A percentile compares a stretch with the other conserved stretches of the same genome.
Conservation (phyloP, 2,888 invertebrate species). For the Aporophyla nigra region DNA sequence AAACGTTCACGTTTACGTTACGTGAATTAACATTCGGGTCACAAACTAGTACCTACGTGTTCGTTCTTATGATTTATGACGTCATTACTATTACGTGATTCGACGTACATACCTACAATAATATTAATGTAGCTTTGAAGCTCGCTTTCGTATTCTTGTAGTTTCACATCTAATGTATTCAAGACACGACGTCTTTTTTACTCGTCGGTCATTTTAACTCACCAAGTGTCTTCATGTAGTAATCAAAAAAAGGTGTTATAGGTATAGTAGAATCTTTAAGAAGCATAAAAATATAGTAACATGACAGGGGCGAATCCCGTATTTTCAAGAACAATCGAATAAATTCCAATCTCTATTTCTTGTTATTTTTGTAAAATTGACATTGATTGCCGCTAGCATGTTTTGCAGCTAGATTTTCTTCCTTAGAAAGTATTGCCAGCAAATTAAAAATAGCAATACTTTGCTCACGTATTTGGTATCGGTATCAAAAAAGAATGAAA, state of each 20-base stretch:
- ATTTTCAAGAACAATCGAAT: no score
- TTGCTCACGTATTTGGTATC: no score
- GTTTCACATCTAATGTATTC: conserved; percentile 15
- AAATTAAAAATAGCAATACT: no score
- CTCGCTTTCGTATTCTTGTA: conserved; percentile 7
- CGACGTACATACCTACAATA: conserved; percentile 2
- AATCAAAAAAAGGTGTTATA: background rate
- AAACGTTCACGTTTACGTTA: conserved; percentile 29
- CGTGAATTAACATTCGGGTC: conserved; percentile 46
- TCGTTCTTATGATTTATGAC: conserved; percentile 54
- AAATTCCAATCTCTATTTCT: no score
- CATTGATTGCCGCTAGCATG: no score
- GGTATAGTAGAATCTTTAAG: background rate
- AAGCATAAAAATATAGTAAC: background rate
- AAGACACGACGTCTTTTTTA: background rate
- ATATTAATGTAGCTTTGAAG: background rate
- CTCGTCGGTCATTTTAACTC: background rate
- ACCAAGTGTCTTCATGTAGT: background rate
- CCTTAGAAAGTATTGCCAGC: no score
- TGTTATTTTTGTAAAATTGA: no score
- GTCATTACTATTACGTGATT: conserved; percentile 52
- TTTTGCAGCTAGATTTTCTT: no score
- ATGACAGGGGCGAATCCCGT: no score
- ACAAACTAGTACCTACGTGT: conserved; percentile 43
- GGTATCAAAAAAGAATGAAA: no score